Evolutionary conservation across 2,113 vertebrate species (phyloP).

Genomic region (Garra rufa): DNA sequence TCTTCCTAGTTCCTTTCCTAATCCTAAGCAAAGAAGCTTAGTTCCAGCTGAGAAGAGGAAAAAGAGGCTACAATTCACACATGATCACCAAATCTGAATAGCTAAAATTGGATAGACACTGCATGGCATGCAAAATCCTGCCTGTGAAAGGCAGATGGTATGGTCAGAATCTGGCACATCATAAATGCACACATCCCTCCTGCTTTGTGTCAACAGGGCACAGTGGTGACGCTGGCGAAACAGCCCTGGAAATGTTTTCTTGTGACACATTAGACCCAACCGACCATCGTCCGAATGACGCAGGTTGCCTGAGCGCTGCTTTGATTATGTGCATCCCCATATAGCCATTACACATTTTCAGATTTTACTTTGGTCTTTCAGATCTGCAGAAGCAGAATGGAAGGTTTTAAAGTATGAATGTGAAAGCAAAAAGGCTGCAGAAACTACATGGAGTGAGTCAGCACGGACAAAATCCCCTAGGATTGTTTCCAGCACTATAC

Average conservation of each 20-base stretch:
- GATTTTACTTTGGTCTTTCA: background rate
- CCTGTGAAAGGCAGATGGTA: background rate
- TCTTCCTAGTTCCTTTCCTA: constrained; percentile 12
- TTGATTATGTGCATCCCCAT: background rate
- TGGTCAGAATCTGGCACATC: constrained; percentile 15
- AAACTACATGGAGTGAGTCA: background rate
- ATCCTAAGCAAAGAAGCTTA: constrained; percentile 23
- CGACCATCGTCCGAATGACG: background rate
- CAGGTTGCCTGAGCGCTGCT: constrained; percentile 1
- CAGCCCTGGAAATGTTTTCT: background rate
- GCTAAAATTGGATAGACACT: constrained; percentile 11
- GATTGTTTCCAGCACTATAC: background rate
- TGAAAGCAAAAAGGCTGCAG: background rate
- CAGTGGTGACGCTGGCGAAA: background rate
- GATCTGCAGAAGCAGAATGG: background rate
- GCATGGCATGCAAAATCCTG: constrained; percentile 14
- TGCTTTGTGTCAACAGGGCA: constrained; percentile 6
- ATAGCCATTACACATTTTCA: constrained; percentile 15
- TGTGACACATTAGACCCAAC: constrained; percentile 21
- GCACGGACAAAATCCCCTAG: background rate
- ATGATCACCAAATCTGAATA: constrained; percentile 8
- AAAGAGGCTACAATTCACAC: constrained; percentile 6
- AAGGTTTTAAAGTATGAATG: background rate
- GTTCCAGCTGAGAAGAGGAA: constrained; percentile 24
- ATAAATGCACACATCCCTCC: constrained; percentile 20